These are phyloP conservation scores for Meghimatium bilineatum DNA, from an alignment of 2,888 invertebrate species.

Conservation along the genomic window DNA sequence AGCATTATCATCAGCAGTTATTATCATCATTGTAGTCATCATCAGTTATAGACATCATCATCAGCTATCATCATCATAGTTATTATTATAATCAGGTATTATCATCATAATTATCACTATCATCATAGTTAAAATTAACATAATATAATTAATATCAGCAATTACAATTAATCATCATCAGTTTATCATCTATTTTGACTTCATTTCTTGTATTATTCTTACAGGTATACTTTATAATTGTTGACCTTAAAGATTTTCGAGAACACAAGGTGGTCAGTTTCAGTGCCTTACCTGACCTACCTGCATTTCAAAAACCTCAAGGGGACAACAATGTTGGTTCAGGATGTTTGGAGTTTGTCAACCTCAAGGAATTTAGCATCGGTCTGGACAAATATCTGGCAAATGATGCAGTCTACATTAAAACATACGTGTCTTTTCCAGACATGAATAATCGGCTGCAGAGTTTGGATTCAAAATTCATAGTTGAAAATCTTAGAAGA, in stretches of 20 bases:
- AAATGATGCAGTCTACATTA: constrained; percentile 14
- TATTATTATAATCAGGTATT: too few species aligned
- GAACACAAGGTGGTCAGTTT: constrained; percentile 73
- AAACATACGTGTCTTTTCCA: background rate
- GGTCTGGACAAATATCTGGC: constrained; percentile 13
- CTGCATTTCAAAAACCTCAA: constrained; percentile 70
- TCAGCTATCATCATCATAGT: too few species aligned
- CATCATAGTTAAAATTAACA: too few species aligned
- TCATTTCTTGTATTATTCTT: background rate
- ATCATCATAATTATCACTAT: too few species aligned
- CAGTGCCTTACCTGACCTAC: constrained; percentile 71
- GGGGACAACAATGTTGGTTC: background rate
- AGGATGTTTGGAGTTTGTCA: constrained; percentile 17
- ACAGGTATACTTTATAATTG: constrained; percentile 56
- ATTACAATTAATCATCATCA: too few species aligned
- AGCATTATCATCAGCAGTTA: too few species aligned
- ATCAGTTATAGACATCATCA: too few species aligned
- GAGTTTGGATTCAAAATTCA: constrained; percentile 19
- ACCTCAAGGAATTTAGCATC: constrained; percentile 27
- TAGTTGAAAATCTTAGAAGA: background rate
- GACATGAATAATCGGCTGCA: constrained; percentile 4
- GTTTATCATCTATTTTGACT: too few species aligned
- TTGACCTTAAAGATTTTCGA: constrained; percentile 68
- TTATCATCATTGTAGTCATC: too few species aligned
- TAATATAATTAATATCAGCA: too few species aligned